Base-by-base conservation (phyloP, 2,888 invertebrate species). In the Ichneumoninae sp. region DNA sequence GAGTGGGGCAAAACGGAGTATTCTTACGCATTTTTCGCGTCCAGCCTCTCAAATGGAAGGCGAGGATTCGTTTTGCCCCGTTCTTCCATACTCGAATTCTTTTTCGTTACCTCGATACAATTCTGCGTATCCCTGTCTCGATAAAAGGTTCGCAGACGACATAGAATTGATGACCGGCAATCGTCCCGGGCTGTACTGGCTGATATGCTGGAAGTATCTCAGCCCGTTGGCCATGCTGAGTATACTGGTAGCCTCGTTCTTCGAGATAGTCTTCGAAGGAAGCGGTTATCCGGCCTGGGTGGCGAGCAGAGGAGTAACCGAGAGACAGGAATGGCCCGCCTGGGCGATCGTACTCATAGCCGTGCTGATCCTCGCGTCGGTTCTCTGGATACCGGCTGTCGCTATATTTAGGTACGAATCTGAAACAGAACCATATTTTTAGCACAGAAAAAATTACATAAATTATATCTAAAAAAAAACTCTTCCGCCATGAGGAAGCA, bases 91-190 rank as follows among this genome's bases (percentile, higher is more conserved):
- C 40, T 10, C 40, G 40, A 54, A 10, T 57, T 26, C 22, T 57
- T 26, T 57, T 22, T 22, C 19, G 22, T 26, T 26, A 57, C 57
- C 57, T 57, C 26, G 22, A 4, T 57, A 4, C 10, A 8, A 57
- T 26, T 26, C 8, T 26, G 26, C 26, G n/a, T 26, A 26, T 26
- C 1, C 26, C 10, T 13, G 1, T 63, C 0, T 16, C 63, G 33
- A n/a, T 16, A 16, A 63, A 63, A 98, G 98, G 94, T 98, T 98
- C 92, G 97, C 98, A 3, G 98, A 98, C 92, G 98, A 98, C 93
- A 98, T 98, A 86, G 98, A 98, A 94, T 95, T 98, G 94, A 99
- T 99, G 98, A 98, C 98, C 0, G 98, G 98, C 2, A 96, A 96
- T 68, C 95, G 98, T 33, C 98, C 98, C 0, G 97, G 97, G 0